These are phyloP conservation scores for Cinclus mexicanus DNA, from an alignment of 2,113 vertebrate genomes.

Conservation along the genomic window DNA sequence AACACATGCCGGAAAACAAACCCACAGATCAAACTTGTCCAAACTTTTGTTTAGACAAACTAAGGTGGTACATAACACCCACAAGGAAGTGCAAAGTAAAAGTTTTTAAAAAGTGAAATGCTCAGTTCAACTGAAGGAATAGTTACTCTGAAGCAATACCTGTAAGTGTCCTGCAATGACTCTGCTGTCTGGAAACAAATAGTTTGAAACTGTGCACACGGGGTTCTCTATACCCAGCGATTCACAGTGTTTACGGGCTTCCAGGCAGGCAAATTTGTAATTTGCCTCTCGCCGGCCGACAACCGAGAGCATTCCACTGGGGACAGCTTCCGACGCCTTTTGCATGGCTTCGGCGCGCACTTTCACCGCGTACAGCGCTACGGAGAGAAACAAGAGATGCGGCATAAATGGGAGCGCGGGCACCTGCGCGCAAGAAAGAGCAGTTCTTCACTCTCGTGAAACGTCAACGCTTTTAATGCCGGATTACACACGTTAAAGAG, in stretches of 20 bases:
- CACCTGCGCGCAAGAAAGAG: neutral
- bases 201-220: slow-evolving; percentile 88
- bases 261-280: slow-evolving; percentile 82
- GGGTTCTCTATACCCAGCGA: slow-evolving; percentile 81
- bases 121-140: neutral
- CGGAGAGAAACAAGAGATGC: neutral
- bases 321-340: slow-evolving; percentile 80
- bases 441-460: neutral
- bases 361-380: slow-evolving; percentile 90
- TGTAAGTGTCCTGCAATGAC: slow-evolving; percentile 91
- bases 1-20: neutral
- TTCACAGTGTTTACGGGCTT: slow-evolving; percentile 86
- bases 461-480: slow-evolving; percentile 10
- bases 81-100: neutral
- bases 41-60: neutral
- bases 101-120: neutral
- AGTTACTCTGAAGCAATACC: slow-evolving; percentile 66
- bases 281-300: slow-evolving; percentile 78
- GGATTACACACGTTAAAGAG: neutral
- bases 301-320: slow-evolving; percentile 92
- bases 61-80: fast-evolving
- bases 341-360: slow-evolving; percentile 95
- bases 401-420: neutral
- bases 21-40: neutral
- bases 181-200: slow-evolving; percentile 90